Evolutionary conservation across 2,888 invertebrate species (phyloP), one percentile per base, ranked within the genome.

Genomic region (Ormyrus pomaceus): DNA sequence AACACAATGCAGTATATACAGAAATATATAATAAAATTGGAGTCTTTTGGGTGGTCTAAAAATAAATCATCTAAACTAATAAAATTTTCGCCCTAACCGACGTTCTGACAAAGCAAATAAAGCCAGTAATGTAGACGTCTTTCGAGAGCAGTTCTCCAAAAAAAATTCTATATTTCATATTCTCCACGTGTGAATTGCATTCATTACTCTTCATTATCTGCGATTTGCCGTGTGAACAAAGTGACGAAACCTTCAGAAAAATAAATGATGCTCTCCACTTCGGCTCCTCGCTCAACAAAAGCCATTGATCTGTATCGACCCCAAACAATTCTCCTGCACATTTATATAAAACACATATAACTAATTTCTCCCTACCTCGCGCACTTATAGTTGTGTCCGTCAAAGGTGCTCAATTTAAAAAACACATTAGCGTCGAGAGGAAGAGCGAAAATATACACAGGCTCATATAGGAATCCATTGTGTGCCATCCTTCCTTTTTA

Each of bases 401-500:
- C 34, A 4, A 34, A 34, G 34, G 34, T 34, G 58, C n/a, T 61
- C 61, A 51, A 61, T 61, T 72, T 51, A 51, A 75, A 66, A 75
- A 66, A 75, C 66, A 51, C 55, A 75, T 75, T 51, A 58, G 51
- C 34, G 9, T 59, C 34, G 34, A 34, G 34, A 34, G 34, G 34
- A 34, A 34, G 34, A 34, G 34, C 34, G 34, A 34, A 4, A 34
- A 34, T 34, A 2, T 34, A 34, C 34, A 34, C 34, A 34, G 34
- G 3, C 34, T 34, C 34, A 4, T 34, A 4, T 34, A 4, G 34
- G 34, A 34, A 34, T 62, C 7, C 51, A 59, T 46, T 51, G 19
- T 56, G 19, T 48, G 45, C 48, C 55, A 66, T 75, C 59, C 53
- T 62, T 72, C 55, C 68, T 76, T 77, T 72, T 56, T 53, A 80